Percentiles rank a stretch among this genome's conserved stretches.
Evolutionary conservation across 2,797 vertebrate genomes (phyloP).

Genomic region (Hydrocynus forskahlii): DNA sequence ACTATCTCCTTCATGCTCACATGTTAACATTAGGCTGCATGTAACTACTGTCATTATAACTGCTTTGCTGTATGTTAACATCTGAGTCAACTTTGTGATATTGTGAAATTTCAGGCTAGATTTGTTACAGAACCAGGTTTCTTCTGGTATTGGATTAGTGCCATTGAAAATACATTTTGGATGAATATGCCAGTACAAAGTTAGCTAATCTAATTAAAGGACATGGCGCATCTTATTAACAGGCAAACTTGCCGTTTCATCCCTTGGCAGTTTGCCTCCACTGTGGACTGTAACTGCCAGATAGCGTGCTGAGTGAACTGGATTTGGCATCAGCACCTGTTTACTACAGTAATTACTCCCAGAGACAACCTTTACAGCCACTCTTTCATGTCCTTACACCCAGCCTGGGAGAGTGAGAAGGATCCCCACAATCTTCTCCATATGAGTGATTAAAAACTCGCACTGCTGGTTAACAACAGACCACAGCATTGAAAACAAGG

Average conservation of each 20-base stretch:
- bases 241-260: constrained; percentile 49
- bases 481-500: not conserved
- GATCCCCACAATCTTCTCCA: constrained; percentile 34
- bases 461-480: constrained; percentile 17
- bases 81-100: too few species aligned
- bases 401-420: constrained; percentile 42
- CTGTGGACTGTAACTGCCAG: constrained; percentile 35
- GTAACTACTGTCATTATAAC: too few species aligned
- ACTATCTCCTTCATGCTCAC: too few species aligned
- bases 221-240: constrained; percentile 58
- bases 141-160: too few species aligned
- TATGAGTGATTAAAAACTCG: constrained; percentile 40
- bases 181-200: constrained; percentile 11
- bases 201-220: constrained; percentile 40
- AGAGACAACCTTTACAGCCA: constrained; percentile 53
- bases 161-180: not conserved
- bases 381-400: constrained; percentile 51
- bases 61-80: too few species aligned
- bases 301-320: constrained; percentile 52
- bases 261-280: constrained; percentile 22
- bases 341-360: constrained; percentile 57
- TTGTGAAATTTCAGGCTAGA: too few species aligned
- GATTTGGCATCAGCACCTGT: constrained; percentile 55
- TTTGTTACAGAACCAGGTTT: too few species aligned
- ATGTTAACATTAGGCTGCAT: too few species aligned